Conservation (phyloP, 2,888 invertebrate species). For the Phaonia tiefii region DNA sequence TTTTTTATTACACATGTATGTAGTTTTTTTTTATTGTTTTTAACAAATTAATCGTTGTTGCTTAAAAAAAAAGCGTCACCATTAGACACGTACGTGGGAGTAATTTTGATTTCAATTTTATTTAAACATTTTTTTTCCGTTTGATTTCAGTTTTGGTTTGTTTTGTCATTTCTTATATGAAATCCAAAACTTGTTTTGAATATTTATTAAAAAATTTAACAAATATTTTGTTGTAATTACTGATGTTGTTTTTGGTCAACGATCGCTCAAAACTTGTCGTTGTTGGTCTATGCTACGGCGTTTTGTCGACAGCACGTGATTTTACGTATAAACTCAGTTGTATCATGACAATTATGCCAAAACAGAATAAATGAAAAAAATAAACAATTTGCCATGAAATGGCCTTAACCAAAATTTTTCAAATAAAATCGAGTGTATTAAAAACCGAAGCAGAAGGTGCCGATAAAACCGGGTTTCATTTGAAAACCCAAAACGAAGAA, state of each 20-base stretch:
- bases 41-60: slow-evolving; percentile 15
- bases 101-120: slow-evolving; percentile 6
- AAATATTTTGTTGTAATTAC: slow-evolving; percentile 5
- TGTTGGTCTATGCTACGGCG: neutral
- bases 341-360: neutral
- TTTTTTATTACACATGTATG: no score
- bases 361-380: neutral
- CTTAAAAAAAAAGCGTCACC: slow-evolving; percentile 25
- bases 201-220: slow-evolving; percentile 22
- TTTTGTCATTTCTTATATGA: neutral
- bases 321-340: neutral
- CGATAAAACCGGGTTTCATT: no score
- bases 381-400: slow-evolving; percentile 1
- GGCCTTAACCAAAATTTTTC: slow-evolving; percentile 17
- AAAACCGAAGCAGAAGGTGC: no score
- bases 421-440: no score
- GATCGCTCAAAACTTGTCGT: neutral
- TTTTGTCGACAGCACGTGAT: neutral
- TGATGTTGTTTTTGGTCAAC: no score
- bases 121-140: neutral
- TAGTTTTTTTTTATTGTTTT: neutral
- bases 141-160: neutral
- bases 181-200: slow-evolving; percentile 34
- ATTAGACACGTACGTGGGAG: slow-evolving; percentile 24
- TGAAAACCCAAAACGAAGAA: no score